Percentiles rank a stretch among this genome's conserved stretches.
These are phyloP conservation scores for Lethrus apterus DNA, from an alignment of 1,140 invertebrate species.

Conservation along the genomic window DNA sequence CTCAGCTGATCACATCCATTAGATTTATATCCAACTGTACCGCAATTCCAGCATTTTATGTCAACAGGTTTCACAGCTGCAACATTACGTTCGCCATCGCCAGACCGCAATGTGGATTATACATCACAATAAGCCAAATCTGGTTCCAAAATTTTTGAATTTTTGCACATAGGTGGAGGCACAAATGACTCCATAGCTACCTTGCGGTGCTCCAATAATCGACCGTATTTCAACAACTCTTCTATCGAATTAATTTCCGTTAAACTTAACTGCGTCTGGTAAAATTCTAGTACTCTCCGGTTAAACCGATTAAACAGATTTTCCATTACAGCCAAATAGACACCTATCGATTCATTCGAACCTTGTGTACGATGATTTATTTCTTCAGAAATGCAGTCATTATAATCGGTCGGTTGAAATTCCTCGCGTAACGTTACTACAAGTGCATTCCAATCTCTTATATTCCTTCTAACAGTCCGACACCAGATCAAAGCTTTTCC, in stretches of 20 bases:
- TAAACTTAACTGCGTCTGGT: conserved; percentile 15
- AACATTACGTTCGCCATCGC: not conserved
- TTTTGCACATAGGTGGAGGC: not conserved
- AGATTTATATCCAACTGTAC: conserved; percentile 1
- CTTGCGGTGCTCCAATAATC: conserved; percentile 6
- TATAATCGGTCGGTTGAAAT: conserved; percentile 29
- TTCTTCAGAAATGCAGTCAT: conserved; percentile 29
- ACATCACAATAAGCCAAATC: conserved; percentile 14
- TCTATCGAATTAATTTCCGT: conserved; percentile 12
- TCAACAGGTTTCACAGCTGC: not conserved
- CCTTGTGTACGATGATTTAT: conserved; percentile 32
- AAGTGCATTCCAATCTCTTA: conserved; percentile 27
- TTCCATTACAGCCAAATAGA: conserved; percentile 33
- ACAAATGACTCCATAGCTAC: conserved; percentile 4
- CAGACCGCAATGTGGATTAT: not conserved
- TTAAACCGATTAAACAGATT: conserved; percentile 27
- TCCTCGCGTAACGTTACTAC: conserved; percentile 19
- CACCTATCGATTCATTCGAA: conserved; percentile 27
- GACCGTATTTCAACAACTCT: conserved; percentile 5
- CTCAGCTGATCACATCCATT: conserved; percentile 1
- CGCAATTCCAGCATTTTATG: conserved; percentile 8
- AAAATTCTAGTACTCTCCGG: conserved; percentile 13
- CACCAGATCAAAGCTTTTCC: conserved; percentile 32
- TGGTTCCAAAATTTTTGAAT: conserved; percentile 2
- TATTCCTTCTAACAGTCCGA: conserved; percentile 14